Conservation (phyloP, 2,113 vertebrate species). For the Saccopteryx bilineata region DNA sequence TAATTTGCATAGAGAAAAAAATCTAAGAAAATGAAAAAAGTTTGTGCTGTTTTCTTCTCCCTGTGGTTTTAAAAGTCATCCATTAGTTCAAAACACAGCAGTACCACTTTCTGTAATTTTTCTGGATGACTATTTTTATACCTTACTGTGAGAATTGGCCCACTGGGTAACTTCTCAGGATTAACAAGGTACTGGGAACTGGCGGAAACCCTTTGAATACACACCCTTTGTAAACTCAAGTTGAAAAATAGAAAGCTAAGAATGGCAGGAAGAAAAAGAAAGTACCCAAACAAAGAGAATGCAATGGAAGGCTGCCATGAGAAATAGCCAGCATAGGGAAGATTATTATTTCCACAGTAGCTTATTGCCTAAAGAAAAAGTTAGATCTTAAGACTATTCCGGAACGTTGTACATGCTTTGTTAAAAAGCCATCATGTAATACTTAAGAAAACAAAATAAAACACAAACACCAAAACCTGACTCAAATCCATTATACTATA, state of each 20-base stretch:
- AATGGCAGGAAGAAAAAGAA: slow-evolving; percentile 93
- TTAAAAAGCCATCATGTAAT: slow-evolving; percentile 57
- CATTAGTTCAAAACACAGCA: slow-evolving; percentile 83
- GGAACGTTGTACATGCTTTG: slow-evolving; percentile 44
- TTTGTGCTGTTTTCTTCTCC: slow-evolving; percentile 72
- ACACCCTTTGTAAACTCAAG: slow-evolving; percentile 88
- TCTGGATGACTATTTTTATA: slow-evolving; percentile 90
- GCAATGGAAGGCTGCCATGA: slow-evolving; percentile 87
- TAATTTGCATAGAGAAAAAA: slow-evolving; percentile 80
- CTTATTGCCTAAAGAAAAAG: slow-evolving; percentile 65
- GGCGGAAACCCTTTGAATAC: slow-evolving; percentile 89
- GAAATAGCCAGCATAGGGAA: slow-evolving; percentile 83
- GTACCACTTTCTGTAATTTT: slow-evolving; percentile 84
- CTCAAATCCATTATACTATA: background rate
- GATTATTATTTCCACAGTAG: slow-evolving; percentile 81
- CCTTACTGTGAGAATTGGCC: slow-evolving; percentile 90
- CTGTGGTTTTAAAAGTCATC: slow-evolving; percentile 81
- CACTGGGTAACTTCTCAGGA: slow-evolving; percentile 90
- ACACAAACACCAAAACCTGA: background rate
- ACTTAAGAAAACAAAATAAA: slow-evolving; percentile 56
- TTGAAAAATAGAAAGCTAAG: slow-evolving; percentile 90
- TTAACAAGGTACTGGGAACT: slow-evolving; percentile 88
- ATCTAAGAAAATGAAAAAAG: slow-evolving; percentile 84
- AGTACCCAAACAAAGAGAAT: slow-evolving; percentile 89
- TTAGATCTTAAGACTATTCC: slow-evolving; percentile 30